A percentile compares a stretch with the other conserved stretches of the same genome.
These are phyloP conservation scores for Phalacrocorax brasilianus DNA, from an alignment of 2,113 vertebrate genomes.

Conservation along the genomic window DNA sequence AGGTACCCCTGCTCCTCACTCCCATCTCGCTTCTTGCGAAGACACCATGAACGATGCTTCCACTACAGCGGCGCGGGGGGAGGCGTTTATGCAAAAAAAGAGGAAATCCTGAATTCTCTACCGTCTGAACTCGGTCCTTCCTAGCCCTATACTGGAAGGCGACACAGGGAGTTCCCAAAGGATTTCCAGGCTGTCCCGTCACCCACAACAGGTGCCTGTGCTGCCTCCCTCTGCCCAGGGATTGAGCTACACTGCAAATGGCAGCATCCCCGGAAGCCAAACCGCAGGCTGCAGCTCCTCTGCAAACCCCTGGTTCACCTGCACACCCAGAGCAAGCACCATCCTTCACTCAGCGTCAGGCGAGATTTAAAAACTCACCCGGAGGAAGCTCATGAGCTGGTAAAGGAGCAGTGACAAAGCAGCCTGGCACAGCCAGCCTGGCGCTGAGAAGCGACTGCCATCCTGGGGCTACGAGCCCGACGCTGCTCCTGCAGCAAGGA, in stretches of 20 bases:
- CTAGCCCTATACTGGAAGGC: background rate
- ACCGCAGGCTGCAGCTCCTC: background rate
- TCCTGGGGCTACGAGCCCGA: rapidly evolving
- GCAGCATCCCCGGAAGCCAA: background rate
- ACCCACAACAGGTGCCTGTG: background rate
- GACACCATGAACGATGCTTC: background rate
- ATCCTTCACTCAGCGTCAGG: background rate
- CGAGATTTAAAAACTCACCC: background rate
- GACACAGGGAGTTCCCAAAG: background rate
- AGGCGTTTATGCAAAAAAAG: background rate
- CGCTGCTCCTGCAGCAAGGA: background rate
- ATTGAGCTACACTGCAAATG: too few relatives aligned
- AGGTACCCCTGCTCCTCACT: background rate
- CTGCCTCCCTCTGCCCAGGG: background rate
- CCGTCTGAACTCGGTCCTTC: background rate
- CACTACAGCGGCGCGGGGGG: background rate
- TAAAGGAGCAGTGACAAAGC: background rate
- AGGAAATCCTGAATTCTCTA: background rate
- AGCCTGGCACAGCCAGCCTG: background rate
- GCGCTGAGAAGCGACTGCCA: background rate
- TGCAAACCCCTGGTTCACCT: background rate
- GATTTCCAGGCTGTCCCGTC: background rate
- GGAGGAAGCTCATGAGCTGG: background rate
- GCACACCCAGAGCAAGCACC: background rate
- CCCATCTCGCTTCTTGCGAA: background rate